Percentiles rank a stretch among this genome's conserved stretches.
Evolutionary conservation across 2,888 invertebrate genomes (phyloP).

Genomic region (Spialia ferax): DNA sequence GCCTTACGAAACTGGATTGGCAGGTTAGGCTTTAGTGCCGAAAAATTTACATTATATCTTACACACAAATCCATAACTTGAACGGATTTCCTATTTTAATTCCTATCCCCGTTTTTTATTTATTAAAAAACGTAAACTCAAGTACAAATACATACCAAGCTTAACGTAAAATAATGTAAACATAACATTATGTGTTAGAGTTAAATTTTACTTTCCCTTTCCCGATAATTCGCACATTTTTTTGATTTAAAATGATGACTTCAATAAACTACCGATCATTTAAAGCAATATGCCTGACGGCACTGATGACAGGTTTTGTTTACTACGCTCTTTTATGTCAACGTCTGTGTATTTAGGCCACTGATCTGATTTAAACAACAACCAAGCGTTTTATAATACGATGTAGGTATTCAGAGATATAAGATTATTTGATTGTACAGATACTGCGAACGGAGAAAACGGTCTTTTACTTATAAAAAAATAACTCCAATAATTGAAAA

Average conservation of each 20-base stretch:
- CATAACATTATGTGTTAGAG: too few relatives aligned
- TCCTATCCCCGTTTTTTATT: background rate
- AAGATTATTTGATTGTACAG: background rate
- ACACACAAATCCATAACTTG: background rate
- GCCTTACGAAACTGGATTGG: conserved; percentile 35
- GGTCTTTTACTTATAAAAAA: too few relatives aligned
- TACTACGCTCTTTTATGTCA: conserved; percentile 13
- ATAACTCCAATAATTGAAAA: too few relatives aligned
- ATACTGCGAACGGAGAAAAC: background rate
- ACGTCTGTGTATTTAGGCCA: conserved; percentile 22
- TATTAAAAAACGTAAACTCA: too few relatives aligned
- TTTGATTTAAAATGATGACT: background rate
- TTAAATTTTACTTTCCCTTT: too few relatives aligned
- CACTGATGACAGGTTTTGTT: conserved; percentile 21
- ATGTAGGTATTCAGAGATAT: background rate
- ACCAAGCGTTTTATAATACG: conserved; percentile 10
- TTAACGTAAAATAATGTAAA: background rate
- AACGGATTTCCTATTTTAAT: background rate
- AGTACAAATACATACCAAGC: background rate
- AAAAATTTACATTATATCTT: conserved; percentile 19
- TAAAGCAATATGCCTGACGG: background rate
- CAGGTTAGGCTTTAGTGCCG: conserved; percentile 22
- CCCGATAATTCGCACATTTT: background rate
- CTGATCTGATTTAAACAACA: conserved; percentile 23
- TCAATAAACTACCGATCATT: background rate